Percentiles rank a stretch among this genome's conserved stretches.
Evolutionary conservation across 1,140 invertebrate genomes (phyloP).

Genomic region (Bombus affinis): DNA sequence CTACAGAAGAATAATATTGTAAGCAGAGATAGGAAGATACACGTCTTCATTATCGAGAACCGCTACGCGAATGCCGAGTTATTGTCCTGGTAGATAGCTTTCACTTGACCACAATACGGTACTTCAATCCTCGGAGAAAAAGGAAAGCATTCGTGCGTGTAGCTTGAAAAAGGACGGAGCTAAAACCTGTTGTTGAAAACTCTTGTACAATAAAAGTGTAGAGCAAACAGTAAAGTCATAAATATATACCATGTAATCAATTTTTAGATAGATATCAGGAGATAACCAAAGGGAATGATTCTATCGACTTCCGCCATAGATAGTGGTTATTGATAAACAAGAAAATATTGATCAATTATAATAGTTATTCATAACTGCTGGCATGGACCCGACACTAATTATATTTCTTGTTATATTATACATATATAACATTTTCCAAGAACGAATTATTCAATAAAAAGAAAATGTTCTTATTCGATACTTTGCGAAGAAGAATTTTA

Average conservation of each 20-base stretch:
- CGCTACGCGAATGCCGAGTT: slow-evolving; percentile 15
- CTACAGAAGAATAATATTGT: slow-evolving; percentile 30
- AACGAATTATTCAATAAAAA: slow-evolving; percentile 80
- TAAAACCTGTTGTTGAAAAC: slow-evolving; percentile 45
- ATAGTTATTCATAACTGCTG: too few species aligned
- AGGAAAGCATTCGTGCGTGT: neutral
- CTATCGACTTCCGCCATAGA: too few species aligned
- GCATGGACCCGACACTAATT: slow-evolving; percentile 64
- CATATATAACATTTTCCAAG: slow-evolving; percentile 9
- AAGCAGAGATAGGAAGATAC: slow-evolving; percentile 30
- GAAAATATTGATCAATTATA: too few species aligned
- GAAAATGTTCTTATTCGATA: slow-evolving; percentile 75
- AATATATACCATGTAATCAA: neutral
- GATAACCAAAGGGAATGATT: neutral
- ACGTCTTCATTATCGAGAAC: slow-evolving; percentile 37
- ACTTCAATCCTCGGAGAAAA: neutral
- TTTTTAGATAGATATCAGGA: neutral
- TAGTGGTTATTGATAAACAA: too few species aligned
- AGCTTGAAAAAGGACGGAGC: neutral
- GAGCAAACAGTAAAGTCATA: neutral
- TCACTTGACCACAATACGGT: slow-evolving; percentile 25
- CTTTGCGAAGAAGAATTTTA: slow-evolving; percentile 38
- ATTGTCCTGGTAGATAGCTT: slow-evolving; percentile 38
- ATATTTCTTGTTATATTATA: slow-evolving; percentile 81
- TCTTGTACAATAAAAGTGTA: neutral